Conservation (phyloP, 2,797 vertebrate species). For the Sardinella longiceps region DNA sequence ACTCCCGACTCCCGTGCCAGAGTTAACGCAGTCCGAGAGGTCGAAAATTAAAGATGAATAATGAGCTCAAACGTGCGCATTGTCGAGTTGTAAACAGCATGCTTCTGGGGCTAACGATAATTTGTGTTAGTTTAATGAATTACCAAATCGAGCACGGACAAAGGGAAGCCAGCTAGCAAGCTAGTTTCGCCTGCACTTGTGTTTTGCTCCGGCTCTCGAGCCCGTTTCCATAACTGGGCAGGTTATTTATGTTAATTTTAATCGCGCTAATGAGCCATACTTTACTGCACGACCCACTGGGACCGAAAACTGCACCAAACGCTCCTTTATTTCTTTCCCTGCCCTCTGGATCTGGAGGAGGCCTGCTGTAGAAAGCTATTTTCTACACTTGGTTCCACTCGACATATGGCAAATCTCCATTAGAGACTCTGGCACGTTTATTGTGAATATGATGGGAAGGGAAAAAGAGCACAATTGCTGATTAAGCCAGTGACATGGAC, state of each 20-base stretch:
- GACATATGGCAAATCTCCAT: constrained; percentile 46
- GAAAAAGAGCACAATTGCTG: background rate
- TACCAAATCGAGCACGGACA: constrained; percentile 6
- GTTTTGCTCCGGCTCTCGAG: background rate
- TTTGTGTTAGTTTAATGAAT: constrained; percentile 9
- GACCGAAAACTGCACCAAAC: constrained; percentile 21
- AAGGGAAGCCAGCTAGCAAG: background rate
- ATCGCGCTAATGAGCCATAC: constrained; percentile 25
- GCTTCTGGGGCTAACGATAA: constrained; percentile 14
- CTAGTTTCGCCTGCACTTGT: background rate
- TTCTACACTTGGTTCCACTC: constrained; percentile 23
- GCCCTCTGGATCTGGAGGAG: background rate
- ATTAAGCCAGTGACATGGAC: background rate
- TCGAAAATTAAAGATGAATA: background rate
- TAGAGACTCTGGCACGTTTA: background rate
- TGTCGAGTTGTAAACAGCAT: constrained; percentile 29
- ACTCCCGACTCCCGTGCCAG: background rate
- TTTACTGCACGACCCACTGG: constrained; percentile 25
- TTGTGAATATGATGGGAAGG: background rate
- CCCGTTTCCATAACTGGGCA: constrained; percentile 12
- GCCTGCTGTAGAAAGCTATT: background rate
- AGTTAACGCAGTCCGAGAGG: background rate
- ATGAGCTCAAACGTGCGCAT: background rate
- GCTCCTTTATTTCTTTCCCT: background rate
- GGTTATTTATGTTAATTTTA: constrained; percentile 27